Evolutionary conservation across 1,140 invertebrate genomes (phyloP).

Genomic region (Theocolax elegans): DNA sequence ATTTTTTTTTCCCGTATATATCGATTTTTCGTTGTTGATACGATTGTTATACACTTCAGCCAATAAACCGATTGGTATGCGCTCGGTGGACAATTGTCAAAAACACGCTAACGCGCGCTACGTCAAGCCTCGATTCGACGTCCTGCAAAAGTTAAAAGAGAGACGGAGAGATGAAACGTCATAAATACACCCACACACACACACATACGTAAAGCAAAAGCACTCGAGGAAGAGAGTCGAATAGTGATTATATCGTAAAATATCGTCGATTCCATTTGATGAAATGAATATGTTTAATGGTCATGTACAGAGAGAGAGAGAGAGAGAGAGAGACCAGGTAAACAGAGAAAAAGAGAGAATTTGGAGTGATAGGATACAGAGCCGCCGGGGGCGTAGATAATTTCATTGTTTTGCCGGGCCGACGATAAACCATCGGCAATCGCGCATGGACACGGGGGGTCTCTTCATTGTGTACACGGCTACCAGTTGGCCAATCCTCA

Average conservation of each 20-base stretch:
- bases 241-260: slow-evolving; percentile 24
- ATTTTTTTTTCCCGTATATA: too few species aligned
- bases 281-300: slow-evolving; percentile 31
- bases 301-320: neutral
- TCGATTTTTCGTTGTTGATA: slow-evolving; percentile 11
- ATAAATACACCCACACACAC: too few species aligned
- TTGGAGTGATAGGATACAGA: slow-evolving; percentile 5
- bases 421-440: slow-evolving; percentile 23
- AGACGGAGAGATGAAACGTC: neutral
- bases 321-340: neutral
- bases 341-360: neutral
- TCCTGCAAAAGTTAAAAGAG: too few species aligned
- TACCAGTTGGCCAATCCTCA: neutral
- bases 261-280: slow-evolving; percentile 19
- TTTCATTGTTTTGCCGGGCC: slow-evolving; percentile 28
- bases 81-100: too few species aligned
- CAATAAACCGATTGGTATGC: too few species aligned
- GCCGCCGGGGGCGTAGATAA: slow-evolving; percentile 4
- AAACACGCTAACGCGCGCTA: slow-evolving; percentile 43
- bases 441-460: slow-evolving; percentile 9
- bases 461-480: slow-evolving; percentile 42
- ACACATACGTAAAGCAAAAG: too few species aligned
- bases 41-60: slow-evolving; percentile 40
- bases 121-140: neutral
- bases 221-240: neutral